Base-by-base conservation (phyloP, 1,140 invertebrate species). In the Vanessa atalanta region DNA sequence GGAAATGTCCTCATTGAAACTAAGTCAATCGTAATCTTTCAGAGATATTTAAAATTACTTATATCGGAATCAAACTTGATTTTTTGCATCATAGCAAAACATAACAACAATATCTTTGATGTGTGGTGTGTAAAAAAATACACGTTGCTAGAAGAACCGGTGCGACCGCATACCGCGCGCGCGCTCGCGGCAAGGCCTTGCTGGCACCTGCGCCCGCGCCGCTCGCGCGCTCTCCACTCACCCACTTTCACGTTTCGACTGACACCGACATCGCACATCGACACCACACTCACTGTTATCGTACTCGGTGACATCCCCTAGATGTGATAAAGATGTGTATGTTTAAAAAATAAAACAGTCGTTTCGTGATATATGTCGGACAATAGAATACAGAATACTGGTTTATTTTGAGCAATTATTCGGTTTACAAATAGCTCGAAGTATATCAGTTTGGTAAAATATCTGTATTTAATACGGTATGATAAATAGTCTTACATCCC, bases 121-220 rank as follows among this genome's bases (percentile, higher is more conserved):
- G 86, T 92, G 88, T 90, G 85, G 84, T 74, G 79, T 87, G 83
- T 88, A 92, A 91, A 91, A 50, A 91, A 92, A 92, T 88, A 84
- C 88, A 87, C 88, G 85, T 84, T 89, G 89, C 86, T 92, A 91
- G 89, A 88, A 88, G 84, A 92, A 92, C 90, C 90, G 90, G 90
- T 92, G 89, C 78, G 88, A 91, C 90, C 87, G 86, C 90, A 92
- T 92, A 87, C 90, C 90, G 79, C 75, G 81, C 83, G 89, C 86
- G 88, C 87, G 87, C 88, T 89, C 79, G 80, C 85, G 83, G 86
- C 88, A 89, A 89, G 88, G 87, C 88, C 86, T 87, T 80, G 79
- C 65, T 77, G 77, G 82, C 90, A 88, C 88, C 87, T 87, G 89
- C 83, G 83, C 79, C 63, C 65, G 72, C 73, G 76, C 75, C 74